A percentile compares a stretch with the other conserved stretches of the same genome.
These are phyloP conservation scores for Urocyon cinereoargenteus DNA, from an alignment of 2,797 vertebrate species.

Conservation along the genomic window DNA sequence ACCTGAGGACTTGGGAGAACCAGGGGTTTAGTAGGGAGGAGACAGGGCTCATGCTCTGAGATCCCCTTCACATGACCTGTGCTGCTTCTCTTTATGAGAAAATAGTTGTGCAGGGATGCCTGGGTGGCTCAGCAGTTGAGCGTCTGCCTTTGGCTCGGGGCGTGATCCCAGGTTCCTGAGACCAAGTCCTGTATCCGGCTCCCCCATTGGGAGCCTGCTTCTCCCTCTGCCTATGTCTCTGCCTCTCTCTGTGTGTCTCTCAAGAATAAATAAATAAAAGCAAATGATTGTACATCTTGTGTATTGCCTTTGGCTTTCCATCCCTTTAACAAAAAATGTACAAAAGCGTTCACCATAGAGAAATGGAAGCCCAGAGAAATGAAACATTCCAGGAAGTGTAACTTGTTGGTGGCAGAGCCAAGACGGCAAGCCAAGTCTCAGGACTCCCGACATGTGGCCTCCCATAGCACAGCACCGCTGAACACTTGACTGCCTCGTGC, in stretches of 20 bases:
- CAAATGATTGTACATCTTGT: rapidly evolving
- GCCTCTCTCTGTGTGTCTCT: too few relatives aligned
- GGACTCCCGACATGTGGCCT: not conserved
- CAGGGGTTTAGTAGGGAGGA: not conserved
- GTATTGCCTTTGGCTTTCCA: not conserved
- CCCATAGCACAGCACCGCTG: not conserved
- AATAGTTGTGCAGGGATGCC: not conserved
- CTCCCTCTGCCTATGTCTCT: too few relatives aligned
- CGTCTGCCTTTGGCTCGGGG: too few relatives aligned
- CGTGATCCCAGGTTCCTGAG: too few relatives aligned
- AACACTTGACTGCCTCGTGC: not conserved
- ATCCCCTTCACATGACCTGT: not conserved
- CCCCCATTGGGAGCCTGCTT: too few relatives aligned
- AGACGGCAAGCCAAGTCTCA: not conserved
- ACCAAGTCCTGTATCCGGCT: too few relatives aligned
- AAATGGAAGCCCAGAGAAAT: not conserved
- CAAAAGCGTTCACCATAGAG: not conserved
- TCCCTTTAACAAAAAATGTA: not conserved
- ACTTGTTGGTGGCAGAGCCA: not conserved
- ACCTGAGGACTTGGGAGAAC: not conserved
- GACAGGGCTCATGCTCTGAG: not conserved
- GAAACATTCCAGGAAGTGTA: not conserved
- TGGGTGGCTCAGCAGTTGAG: too few relatives aligned
- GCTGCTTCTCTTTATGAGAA: not conserved
- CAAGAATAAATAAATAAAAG: too few relatives aligned